Percentiles rank a stretch among this genome's conserved stretches.
These are phyloP conservation scores for Eumacrocentrus americanus DNA, from an alignment of 2,888 invertebrate genomes.

Conservation along the genomic window DNA sequence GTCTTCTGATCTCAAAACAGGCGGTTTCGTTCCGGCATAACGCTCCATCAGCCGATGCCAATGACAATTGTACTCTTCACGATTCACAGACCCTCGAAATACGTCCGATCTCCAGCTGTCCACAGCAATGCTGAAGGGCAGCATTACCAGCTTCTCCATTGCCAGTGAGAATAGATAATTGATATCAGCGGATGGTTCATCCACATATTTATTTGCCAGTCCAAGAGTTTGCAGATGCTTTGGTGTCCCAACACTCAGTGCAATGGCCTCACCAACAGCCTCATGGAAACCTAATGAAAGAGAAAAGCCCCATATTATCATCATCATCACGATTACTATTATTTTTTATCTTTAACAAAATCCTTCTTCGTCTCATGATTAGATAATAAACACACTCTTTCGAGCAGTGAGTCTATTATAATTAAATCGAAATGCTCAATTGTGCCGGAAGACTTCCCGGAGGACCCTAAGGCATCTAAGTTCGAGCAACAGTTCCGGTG, in stretches of 20 bases:
- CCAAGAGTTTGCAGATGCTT: constrained; percentile 84
- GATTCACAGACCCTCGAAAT: constrained; percentile 75
- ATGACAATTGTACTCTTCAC: constrained; percentile 83
- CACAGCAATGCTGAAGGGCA: constrained; percentile 83
- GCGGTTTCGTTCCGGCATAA: constrained; percentile 86
- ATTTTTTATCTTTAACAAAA: background rate
- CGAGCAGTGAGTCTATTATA: constrained; percentile 1
- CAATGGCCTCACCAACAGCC: constrained; percentile 88
- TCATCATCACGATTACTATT: background rate
- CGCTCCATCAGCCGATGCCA: constrained; percentile 87
- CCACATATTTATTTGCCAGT: constrained; percentile 78
- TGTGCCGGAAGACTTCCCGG: constrained; percentile 24
- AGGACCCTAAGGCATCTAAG: background rate
- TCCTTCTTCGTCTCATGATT: background rate
- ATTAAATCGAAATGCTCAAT: constrained; percentile 2
- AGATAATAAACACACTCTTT: background rate
- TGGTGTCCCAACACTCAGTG: constrained; percentile 83
- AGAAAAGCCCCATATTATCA: too few species aligned
- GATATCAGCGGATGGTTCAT: constrained; percentile 81
- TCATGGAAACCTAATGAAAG: constrained; percentile 81
- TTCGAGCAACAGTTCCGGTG: constrained; percentile 34
- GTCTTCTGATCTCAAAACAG: constrained; percentile 80
- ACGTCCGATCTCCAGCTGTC: constrained; percentile 89
- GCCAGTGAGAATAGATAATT: constrained; percentile 86
- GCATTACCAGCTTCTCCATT: constrained; percentile 82